These are phyloP conservation scores for Corydoras sp. DNA, from an alignment of 2,113 vertebrate species.

Conservation along the genomic window DNA sequence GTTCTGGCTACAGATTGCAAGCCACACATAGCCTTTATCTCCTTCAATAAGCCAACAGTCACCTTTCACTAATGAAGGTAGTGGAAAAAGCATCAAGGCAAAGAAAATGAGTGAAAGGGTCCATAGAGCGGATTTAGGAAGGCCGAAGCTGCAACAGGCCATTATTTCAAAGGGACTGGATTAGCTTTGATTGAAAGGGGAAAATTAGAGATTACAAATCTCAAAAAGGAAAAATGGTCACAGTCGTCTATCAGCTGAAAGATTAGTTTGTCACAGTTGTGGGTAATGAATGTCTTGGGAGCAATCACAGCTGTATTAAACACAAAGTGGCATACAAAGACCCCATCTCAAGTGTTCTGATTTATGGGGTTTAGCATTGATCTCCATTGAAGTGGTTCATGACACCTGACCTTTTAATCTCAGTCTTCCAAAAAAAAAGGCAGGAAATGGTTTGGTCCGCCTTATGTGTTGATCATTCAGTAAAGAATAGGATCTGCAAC, in stretches of 20 bases:
- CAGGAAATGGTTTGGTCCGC: background rate
- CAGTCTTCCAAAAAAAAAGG: conserved; percentile 6
- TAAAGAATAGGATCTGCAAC: conserved; percentile 15
- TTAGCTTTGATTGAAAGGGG: conserved; percentile 33
- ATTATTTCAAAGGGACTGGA: conserved; percentile 47
- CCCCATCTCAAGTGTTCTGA: conserved; percentile 62
- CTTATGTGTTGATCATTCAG: background rate
- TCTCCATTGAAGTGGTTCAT: conserved; percentile 56
- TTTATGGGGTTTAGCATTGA: conserved; percentile 46
- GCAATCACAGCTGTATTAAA: conserved; percentile 51
- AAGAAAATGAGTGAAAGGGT: conserved; percentile 30
- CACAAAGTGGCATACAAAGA: conserved; percentile 41
- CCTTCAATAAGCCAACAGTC: conserved; percentile 99
- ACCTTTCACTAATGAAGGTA: conserved; percentile 65
- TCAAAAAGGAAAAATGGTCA: conserved; percentile 27
- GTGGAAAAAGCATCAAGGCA: conserved; percentile 58
- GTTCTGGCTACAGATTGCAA: conserved; percentile 99
- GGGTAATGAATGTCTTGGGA: conserved; percentile 35
- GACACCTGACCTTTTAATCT: conserved; percentile 41
- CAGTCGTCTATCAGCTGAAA: conserved; percentile 29
- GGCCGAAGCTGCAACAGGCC: conserved; percentile 48
- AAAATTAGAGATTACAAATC: conserved; percentile 33
- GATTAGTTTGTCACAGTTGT: conserved; percentile 29
- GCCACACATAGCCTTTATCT: conserved; percentile 96
- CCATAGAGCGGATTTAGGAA: conserved; percentile 30